phyloP scores from a whole-genome alignment of 2,888 invertebrate species.

The Apotomis capreana region DNA sequence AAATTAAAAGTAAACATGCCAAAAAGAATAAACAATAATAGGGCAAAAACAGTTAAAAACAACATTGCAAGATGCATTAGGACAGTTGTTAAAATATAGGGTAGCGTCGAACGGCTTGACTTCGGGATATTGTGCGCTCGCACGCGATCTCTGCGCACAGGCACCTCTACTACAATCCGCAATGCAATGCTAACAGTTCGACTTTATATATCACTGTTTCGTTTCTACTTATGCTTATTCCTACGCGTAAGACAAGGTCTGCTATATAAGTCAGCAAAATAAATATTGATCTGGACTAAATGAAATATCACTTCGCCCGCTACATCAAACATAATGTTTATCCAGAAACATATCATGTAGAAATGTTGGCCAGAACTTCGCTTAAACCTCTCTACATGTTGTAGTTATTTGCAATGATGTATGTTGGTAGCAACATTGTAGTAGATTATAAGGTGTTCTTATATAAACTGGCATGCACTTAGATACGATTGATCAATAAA shows the following conservation, averaged over 20 bases:
- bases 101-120: conserved; percentile 75
- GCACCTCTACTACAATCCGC: conserved; percentile 19
- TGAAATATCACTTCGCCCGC: background rate
- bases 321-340: background rate
- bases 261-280: background rate
- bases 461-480: background rate
- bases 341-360: conserved; percentile 1
- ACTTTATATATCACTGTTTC: background rate
- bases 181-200: background rate
- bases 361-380: conserved; percentile 12
- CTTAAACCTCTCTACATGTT: background rate
- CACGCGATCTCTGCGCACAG: conserved; percentile 65
- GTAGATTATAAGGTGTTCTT: background rate
- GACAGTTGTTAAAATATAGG: conserved; percentile 84
- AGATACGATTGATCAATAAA: conserved; percentile 59
- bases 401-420: background rate
- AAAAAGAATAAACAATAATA: conserved; percentile 78
- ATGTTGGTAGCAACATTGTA: background rate
- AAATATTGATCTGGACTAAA: background rate
- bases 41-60: conserved; percentile 82
- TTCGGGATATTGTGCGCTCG: conserved; percentile 72
- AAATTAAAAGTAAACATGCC: conserved; percentile 80
- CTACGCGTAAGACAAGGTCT: background rate
- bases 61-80: conserved; percentile 84
- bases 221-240: background rate